phyloP scores from a whole-genome alignment of 2,888 invertebrate species.

The Tiliacea citrago region DNA sequence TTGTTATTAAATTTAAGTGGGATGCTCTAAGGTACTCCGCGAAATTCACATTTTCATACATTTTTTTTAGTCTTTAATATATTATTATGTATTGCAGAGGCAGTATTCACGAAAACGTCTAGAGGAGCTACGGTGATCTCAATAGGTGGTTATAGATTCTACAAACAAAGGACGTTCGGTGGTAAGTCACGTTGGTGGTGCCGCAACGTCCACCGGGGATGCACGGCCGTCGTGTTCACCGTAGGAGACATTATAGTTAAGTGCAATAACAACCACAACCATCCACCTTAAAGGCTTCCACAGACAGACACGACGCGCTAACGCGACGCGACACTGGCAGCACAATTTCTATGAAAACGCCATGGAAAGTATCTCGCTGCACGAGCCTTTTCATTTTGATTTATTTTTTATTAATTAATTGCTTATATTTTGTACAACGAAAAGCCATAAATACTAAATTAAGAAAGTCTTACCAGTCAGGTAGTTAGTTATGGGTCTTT shows the following conservation, averaged over 20 bases:
- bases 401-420: no score
- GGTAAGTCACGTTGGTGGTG: conserved; percentile 70
- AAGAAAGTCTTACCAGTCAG: no score
- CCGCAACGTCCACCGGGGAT: conserved; percentile 65
- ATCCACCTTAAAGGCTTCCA: not conserved
- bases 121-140: conserved; percentile 62
- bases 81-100: not conserved
- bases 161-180: conserved; percentile 67
- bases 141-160: conserved; percentile 70
- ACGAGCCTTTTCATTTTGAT: not conserved
- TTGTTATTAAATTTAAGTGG: no score
- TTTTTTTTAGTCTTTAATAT: no score
- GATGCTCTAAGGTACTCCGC: no score
- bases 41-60: no score
- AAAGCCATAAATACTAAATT: not conserved
- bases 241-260: conserved; percentile 68
- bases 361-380: no score
- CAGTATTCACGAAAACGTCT: conserved; percentile 34
- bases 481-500: no score
- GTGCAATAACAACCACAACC: conserved; percentile 67
- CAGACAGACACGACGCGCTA: no score
- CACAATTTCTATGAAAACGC: no score
- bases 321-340: no score
- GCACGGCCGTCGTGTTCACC: conserved; percentile 68
- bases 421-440: not conserved